Conservation (phyloP, 2,888 invertebrate species). For the Zonitis immaculata region DNA sequence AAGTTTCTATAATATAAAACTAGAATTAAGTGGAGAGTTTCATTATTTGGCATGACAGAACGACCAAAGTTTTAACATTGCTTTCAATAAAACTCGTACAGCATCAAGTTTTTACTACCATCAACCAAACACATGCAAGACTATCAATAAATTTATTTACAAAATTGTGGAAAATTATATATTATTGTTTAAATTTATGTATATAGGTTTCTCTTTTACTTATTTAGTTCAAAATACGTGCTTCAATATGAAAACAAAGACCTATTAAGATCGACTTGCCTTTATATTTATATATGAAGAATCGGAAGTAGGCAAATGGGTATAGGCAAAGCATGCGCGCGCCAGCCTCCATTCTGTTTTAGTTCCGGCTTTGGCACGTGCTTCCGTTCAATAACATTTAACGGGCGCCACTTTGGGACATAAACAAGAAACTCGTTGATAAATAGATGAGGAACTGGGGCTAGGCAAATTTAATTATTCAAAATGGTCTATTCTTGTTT, state of each 20-base stretch:
- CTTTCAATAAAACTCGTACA: slow-evolving; percentile 16
- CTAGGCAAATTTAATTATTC: slow-evolving; percentile 24
- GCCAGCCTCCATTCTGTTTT: slow-evolving; percentile 24
- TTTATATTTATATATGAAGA: too few relatives aligned
- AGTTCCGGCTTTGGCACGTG: slow-evolving; percentile 35
- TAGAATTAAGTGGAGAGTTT: slow-evolving; percentile 17
- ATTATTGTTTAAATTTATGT: too few relatives aligned
- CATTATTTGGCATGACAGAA: slow-evolving; percentile 21
- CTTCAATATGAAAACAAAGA: slow-evolving; percentile 18
- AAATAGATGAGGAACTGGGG: slow-evolving; percentile 22
- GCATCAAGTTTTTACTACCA: slow-evolving; percentile 12
- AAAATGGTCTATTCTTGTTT: slow-evolving; percentile 23
- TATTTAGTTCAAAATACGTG: slow-evolving; percentile 3
- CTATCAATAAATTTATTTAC: too few relatives aligned
- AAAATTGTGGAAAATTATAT: too few relatives aligned
- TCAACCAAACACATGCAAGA: slow-evolving; percentile 3
- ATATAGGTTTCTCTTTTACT: neutral
- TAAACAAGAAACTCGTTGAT: slow-evolving; percentile 28
- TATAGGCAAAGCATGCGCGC: slow-evolving; percentile 28
- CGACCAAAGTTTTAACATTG: slow-evolving; percentile 18
- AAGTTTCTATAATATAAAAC: slow-evolving; percentile 13
- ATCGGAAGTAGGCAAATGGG: too few relatives aligned
- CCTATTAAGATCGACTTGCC: slow-evolving; percentile 31
- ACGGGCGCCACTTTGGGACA: slow-evolving; percentile 25
- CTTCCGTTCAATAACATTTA: slow-evolving; percentile 35